Evolutionary conservation across 2,113 vertebrate species (phyloP).

Genomic region (Saccopteryx leptura): DNA sequence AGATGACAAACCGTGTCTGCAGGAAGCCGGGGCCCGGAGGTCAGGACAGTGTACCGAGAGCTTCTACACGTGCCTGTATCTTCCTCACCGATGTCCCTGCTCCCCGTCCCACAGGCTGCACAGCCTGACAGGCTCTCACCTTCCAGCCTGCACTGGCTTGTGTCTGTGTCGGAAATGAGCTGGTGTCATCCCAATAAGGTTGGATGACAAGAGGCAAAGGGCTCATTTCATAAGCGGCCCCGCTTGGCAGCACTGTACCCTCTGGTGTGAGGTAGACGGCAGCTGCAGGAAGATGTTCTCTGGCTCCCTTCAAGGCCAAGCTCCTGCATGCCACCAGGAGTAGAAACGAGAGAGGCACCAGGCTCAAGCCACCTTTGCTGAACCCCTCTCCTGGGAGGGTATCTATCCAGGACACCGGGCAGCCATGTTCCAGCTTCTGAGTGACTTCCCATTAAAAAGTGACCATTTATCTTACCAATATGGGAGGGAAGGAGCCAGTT

Average conservation of each 20-base stretch:
- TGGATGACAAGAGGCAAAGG: neutral
- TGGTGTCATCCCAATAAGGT: slow-evolving; percentile 5
- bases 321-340: neutral
- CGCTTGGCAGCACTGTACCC: too few species aligned
- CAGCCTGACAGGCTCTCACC: neutral
- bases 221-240: slow-evolving; percentile 54
- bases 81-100: neutral
- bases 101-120: neutral
- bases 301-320: neutral
- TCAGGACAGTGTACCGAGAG: neutral
- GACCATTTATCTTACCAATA: neutral
- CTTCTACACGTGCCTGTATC: neutral
- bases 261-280: neutral
- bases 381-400: neutral
- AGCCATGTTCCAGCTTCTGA: slow-evolving; percentile 14
- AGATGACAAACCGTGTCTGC: neutral
- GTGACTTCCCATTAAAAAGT: slow-evolving; percentile 48
- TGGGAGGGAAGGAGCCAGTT: slow-evolving; percentile 19
- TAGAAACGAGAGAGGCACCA: slow-evolving; percentile 30
- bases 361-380: neutral
- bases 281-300: slow-evolving; percentile 45
- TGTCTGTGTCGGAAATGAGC: slow-evolving; percentile 27
- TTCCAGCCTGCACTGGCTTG: neutral
- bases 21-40: neutral
- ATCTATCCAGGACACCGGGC: neutral